A percentile compares a stretch with the other conserved stretches of the same genome.
phyloP scores from a whole-genome alignment of 2,113 vertebrate species.

The Crypturellus undulatus region DNA sequence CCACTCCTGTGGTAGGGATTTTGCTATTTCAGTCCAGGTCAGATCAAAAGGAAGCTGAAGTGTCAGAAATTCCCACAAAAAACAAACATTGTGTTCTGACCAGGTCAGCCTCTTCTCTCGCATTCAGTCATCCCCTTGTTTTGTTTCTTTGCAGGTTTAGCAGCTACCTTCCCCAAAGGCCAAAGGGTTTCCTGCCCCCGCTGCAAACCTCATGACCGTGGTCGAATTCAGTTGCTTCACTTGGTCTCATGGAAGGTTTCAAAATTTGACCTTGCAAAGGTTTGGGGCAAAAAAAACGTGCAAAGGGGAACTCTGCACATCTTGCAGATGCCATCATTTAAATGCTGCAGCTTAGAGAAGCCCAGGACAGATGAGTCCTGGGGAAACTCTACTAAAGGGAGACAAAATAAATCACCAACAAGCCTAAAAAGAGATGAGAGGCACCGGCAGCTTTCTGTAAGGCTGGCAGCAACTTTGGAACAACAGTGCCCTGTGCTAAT shows the following conservation, averaged over 20 bases:
- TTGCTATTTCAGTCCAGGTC: background rate
- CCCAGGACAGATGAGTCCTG: background rate
- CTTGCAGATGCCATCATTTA: rapidly evolving
- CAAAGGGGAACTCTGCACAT: background rate
- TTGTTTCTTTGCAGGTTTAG: conserved; percentile 45
- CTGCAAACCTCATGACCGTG: background rate
- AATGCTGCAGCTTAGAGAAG: background rate
- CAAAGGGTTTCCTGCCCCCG: background rate
- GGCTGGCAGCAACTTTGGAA: background rate
- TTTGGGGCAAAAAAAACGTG: background rate
- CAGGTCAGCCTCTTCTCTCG: conserved; percentile 18
- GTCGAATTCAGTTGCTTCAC: background rate
- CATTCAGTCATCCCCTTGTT: conserved; percentile 11
- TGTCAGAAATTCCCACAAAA: conserved; percentile 62
- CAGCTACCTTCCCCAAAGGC: background rate
- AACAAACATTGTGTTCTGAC: background rate
- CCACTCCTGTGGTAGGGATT: background rate
- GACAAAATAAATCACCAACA: background rate
- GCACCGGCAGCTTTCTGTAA: background rate
- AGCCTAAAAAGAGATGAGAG: background rate
- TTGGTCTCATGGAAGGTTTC: background rate
- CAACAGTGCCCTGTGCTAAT: background rate
- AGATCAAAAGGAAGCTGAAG: conserved; percentile 17
- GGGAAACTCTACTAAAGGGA: rapidly evolving
- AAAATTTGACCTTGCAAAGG: background rate